Base-by-base conservation (phyloP, 37 sponge, comb jelly and placozoan species). In the Bolinopsis microptera region DNA sequence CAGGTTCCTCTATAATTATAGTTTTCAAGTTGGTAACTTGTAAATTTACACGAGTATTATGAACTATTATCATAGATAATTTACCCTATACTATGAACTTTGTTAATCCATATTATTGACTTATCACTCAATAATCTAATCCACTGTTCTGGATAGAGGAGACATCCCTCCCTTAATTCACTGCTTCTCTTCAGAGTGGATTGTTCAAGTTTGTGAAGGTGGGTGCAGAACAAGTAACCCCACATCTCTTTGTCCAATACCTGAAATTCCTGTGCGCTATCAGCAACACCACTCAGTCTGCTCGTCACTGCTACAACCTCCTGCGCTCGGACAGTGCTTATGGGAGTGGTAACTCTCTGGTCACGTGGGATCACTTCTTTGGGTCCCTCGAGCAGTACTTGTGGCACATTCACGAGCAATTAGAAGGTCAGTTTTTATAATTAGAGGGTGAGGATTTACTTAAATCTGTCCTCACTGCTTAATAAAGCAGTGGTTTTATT, bases 301-400 rank as follows among this genome's bases (percentile, higher is more conserved):
- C 99, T 9, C 86, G 95, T 72, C 95, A 95, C 83, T 93, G 95
- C 94, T 97, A 96, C 93, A 93, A 94, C 92, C 93, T 96, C 40
- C 95, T 98, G 38, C 94, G 96, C 32, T 93, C 94, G 38, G 86
- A 92, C 75, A 37, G 93, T 30, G 28, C 94, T 24, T 38, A 83
- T 26, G 93, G 70, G 28, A 32, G 93, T 13, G 94, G 76, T n/a
- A 83, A 39, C 33, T 94, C 95, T 69, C 94, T 94, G 1, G 96
- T 97, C n/a, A 95, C 96, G 9, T 94, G 96, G 94, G 99, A 98
- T 69, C 99, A 98, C 75, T 96, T 98, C 95, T 98, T 96, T 77
- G n/a, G 37, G 23, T 97, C 99, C 16, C 86, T 98, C 76, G 94
- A 94, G 92, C 95, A 96, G 93, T 98, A 98, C 94, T 30, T 80